Percentiles rank a stretch among this genome's conserved stretches.
Conservation (phyloP, 2,888 invertebrate genomes). For the Ptilodon capucinus region DNA sequence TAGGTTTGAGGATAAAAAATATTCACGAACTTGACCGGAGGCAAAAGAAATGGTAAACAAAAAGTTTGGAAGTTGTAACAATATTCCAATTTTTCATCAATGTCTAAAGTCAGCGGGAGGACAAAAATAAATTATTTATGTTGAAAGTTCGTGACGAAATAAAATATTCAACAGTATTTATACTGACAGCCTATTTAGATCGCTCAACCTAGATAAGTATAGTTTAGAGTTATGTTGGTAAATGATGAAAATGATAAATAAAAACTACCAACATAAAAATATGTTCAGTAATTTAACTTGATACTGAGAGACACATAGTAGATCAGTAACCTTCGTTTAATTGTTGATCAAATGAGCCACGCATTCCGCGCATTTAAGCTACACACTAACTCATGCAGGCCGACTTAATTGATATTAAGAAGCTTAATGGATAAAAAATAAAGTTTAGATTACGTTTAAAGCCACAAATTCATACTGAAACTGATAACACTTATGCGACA, state of each 20-base stretch:
- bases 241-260: too few species aligned
- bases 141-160: neutral
- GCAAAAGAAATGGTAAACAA: neutral
- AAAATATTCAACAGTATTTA: too few species aligned
- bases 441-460: too few species aligned
- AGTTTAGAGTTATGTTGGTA: too few species aligned
- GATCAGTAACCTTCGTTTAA: neutral
- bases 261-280: too few species aligned
- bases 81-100: neutral
- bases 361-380: neutral
- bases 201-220: too few species aligned
- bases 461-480: slow-evolving; percentile 5
- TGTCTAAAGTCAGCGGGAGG: neutral
- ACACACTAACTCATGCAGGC: neutral
- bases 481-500: slow-evolving; percentile 15
- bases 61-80: neutral
- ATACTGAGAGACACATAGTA: neutral
- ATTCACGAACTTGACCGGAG: neutral
- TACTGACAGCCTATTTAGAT: too few species aligned
- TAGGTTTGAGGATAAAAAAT: neutral
- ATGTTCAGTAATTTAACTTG: neutral
- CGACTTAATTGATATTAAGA: neutral
- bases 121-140: neutral
- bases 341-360: neutral
- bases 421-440: too few species aligned